phyloP scores from a whole-genome alignment of 2,888 invertebrate species.

The Sarcophaga subvicina region DNA sequence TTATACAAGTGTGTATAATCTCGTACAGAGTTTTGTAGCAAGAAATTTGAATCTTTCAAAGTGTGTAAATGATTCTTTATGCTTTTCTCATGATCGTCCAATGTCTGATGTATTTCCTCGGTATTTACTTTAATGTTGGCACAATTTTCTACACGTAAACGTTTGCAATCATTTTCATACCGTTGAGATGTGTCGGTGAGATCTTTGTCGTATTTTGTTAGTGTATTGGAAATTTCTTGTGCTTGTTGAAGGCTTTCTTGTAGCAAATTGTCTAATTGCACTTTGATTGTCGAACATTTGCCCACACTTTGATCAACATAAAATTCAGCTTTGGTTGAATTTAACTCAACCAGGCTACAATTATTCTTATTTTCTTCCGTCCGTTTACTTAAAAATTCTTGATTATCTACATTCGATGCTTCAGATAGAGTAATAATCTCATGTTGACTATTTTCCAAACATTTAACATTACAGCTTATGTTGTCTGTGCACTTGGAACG shows the following conservation, averaged over 20 bases:
- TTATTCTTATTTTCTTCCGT: constrained; percentile 26
- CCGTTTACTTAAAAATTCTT: constrained; percentile 32
- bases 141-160: constrained; percentile 65
- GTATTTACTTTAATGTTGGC: constrained; percentile 61
- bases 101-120: constrained; percentile 44
- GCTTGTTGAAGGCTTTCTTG: constrained; percentile 71
- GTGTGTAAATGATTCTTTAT: constrained; percentile 73
- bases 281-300: constrained; percentile 73
- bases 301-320: constrained; percentile 71
- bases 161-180: constrained; percentile 68
- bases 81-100: constrained; percentile 71
- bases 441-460: constrained; percentile 41
- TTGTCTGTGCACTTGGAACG: constrained; percentile 26
- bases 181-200: constrained; percentile 61
- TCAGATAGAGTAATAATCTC: neutral
- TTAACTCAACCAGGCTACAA: constrained; percentile 39
- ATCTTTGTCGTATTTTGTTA: constrained; percentile 63
- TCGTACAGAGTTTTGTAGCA: constrained; percentile 77
- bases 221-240: constrained; percentile 37
- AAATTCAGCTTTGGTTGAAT: constrained; percentile 45
- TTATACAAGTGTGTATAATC: constrained; percentile 75
- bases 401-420: constrained; percentile 2
- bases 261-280: constrained; percentile 72
- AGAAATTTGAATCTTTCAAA: constrained; percentile 78
- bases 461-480: constrained; percentile 16